These are phyloP conservation scores for Chaenogobius annularis DNA, from an alignment of 2,113 vertebrate species.

Conservation along the genomic window DNA sequence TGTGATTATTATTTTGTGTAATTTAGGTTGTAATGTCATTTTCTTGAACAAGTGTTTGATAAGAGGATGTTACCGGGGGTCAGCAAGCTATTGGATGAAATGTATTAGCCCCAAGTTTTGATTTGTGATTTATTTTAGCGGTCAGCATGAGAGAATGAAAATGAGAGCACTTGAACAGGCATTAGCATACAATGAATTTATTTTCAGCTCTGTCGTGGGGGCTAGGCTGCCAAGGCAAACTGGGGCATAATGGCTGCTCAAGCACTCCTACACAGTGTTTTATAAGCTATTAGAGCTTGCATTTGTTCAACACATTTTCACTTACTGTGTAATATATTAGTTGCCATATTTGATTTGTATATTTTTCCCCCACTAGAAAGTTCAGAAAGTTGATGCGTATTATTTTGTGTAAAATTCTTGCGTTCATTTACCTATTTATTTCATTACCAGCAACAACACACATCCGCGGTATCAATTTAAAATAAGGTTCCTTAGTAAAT, in stretches of 20 bases:
- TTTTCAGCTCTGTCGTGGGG: slow-evolving; percentile 40
- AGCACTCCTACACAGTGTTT: slow-evolving; percentile 37
- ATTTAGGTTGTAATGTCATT: too few species aligned
- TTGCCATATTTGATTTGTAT: slow-evolving; percentile 11
- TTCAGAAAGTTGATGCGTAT: too few species aligned
- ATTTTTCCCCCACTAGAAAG: neutral
- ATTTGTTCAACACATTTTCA: slow-evolving; percentile 19
- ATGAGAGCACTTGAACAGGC: slow-evolving; percentile 54
- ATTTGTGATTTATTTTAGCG: slow-evolving; percentile 50
- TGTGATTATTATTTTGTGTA: neutral
- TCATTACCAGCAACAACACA: too few species aligned
- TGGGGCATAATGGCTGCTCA: slow-evolving; percentile 48
- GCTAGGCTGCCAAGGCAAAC: slow-evolving; percentile 49
- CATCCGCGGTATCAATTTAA: too few species aligned
- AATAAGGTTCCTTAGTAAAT: too few species aligned
- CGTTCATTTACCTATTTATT: too few species aligned
- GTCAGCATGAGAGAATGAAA: slow-evolving; percentile 50
- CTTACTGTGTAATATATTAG: slow-evolving; percentile 15
- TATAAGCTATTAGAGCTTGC: slow-evolving; percentile 52
- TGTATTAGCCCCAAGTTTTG: slow-evolving; percentile 55
- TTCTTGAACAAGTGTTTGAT: neutral
- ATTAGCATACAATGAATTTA: slow-evolving; percentile 72
- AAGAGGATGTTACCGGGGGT: slow-evolving; percentile 57
- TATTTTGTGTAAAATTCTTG: too few species aligned
- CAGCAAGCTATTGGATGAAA: slow-evolving; percentile 50